Percentiles rank a stretch among this genome's conserved stretches.
Conservation (phyloP, 2,888 invertebrate genomes). For the Nephrotoma guestfalica region DNA sequence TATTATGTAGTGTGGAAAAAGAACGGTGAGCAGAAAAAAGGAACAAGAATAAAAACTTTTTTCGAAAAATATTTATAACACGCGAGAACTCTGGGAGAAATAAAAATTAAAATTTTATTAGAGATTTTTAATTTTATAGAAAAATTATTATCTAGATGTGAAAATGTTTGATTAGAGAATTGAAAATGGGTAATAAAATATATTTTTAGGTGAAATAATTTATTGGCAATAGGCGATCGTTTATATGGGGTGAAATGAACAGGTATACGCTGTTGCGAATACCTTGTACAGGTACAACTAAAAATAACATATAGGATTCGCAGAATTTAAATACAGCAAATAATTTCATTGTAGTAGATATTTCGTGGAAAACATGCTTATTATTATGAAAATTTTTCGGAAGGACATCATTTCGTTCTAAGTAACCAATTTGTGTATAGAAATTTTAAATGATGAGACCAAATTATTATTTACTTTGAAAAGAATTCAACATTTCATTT, state of each 20-base stretch:
- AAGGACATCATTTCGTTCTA: not conserved
- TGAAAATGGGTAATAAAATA: not conserved
- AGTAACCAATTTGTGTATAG: not conserved
- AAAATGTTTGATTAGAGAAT: not conserved
- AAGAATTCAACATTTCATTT: no score
- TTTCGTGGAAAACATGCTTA: not conserved
- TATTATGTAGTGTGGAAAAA: not conserved
- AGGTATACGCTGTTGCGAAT: not conserved
- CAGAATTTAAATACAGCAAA: not conserved
- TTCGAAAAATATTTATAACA: not conserved
- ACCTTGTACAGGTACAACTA: not conserved
- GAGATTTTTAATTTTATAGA: not conserved
- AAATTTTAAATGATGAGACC: no score
- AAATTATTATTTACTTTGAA: no score
- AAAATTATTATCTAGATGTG: not conserved
- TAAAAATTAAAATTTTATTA: not conserved
- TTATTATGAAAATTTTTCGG: not conserved
- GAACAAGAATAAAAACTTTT: not conserved
- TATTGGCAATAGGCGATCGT: not conserved
- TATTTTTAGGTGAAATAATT: not conserved
- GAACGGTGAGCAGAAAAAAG: not conserved
- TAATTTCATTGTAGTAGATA: not conserved
- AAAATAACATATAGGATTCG: not conserved
- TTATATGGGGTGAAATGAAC: not conserved
- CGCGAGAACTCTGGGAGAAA: not conserved